Base-by-base conservation (phyloP, 2,113 vertebrate genomes). In the Sander vitreus region DNA sequence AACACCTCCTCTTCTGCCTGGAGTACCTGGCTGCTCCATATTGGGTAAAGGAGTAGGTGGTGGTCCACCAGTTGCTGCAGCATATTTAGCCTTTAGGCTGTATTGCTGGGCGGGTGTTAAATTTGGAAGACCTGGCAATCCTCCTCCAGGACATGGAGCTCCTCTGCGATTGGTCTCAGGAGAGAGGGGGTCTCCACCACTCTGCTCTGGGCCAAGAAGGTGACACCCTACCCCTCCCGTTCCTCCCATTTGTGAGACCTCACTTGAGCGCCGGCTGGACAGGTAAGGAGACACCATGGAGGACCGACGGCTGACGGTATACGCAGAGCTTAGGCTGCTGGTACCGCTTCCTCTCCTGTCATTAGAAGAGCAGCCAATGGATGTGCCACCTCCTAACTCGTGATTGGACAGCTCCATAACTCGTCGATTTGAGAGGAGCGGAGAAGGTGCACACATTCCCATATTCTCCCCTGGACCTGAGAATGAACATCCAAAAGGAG, bases 251-350 rank as follows among this genome's bases (percentile, higher is more conserved):
- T 95, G 95, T 43, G 96, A 96, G 36, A 94, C 93, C 0, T 97
- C 97, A 0, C 95, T 96, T 25, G 95, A 96, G 1, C 96, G 96
- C 0, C 96, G 95, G 25, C 96, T 97, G 0, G 95, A 88, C 13
- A 95, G 94, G 81, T 97, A 97, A 0, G 97, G 97, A 2, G 97
- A 97, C 30, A 94, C 96, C 89, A 96, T 92, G 14, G 98, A 99
- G 0, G 98, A 99, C 9, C 97, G 96, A 0, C 97, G 97, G 92
- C 97, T 99, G 68, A 98, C 97, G 0, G 98, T 99, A 47, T 99
- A 99, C 51, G 98, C 98, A 0, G 98, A 99, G 92, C 98, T 99
- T 14, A 99, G 68, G 1, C 96, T 99, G 90, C 98, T 99, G 88
- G 97, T 97, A 83, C 96, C 96, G 7, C 98, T 99, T 89, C 96